Conservation (phyloP, 2,888 invertebrate species). For the Erynnis tages region DNA sequence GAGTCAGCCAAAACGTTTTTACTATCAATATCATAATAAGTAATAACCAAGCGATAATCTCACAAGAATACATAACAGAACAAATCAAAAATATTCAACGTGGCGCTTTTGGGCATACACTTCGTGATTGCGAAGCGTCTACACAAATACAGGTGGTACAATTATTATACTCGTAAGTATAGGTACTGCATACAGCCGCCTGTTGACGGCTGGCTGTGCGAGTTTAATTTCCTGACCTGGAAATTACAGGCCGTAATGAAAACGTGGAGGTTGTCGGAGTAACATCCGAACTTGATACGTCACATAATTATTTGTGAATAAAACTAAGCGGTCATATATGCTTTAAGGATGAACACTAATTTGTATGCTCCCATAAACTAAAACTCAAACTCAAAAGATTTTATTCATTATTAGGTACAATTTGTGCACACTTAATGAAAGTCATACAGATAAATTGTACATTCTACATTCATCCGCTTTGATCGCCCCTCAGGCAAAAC, state of each 20-base stretch:
- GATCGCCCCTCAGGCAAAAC: too few relatives aligned
- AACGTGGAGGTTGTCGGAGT: conserved; percentile 48
- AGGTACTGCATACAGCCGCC: conserved; percentile 29
- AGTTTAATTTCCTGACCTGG: conserved; percentile 66
- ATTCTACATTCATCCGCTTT: too few relatives aligned
- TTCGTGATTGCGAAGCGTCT: conserved; percentile 8
- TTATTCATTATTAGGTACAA: too few relatives aligned
- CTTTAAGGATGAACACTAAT: neutral
- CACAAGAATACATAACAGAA: neutral
- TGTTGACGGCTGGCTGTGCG: conserved; percentile 45
- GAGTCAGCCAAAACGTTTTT: too few relatives aligned
- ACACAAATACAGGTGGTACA: conserved; percentile 9
- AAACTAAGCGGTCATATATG: neutral
- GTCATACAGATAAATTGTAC: too few relatives aligned
- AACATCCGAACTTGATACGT: conserved; percentile 44
- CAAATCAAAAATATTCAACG: conserved; percentile 1
- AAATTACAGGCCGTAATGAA: conserved; percentile 66
- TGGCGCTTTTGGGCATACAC: neutral
- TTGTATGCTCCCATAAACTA: too few relatives aligned
- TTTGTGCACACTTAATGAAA: too few relatives aligned
- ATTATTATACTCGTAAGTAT: neutral
- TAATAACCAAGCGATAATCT: neutral
- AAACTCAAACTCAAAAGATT: too few relatives aligned
- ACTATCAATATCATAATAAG: neutral
- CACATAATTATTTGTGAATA: conserved; percentile 6